Evolutionary conservation across 2,113 vertebrate species (phyloP), one percentile per base, ranked within the genome.

Genomic region (Chaenogobius annularis): DNA sequence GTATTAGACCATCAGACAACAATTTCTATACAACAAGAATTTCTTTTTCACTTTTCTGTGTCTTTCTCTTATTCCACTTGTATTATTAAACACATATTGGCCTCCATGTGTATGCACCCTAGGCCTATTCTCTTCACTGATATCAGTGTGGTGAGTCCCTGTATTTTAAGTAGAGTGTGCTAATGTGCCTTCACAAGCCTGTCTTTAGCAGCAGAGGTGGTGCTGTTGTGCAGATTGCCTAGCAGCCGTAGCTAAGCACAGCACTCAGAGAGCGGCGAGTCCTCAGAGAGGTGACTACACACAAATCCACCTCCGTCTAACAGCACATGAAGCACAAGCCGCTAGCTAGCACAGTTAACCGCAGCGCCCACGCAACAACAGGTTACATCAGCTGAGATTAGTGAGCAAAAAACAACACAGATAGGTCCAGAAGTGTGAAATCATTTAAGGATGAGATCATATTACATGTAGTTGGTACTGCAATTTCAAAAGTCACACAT

Each of bases 211-310:
- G 79, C 69, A 75, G 68, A 56, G 58, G 75, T 44, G 20, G 67
- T 46, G 54, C 11, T 19, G 43, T 12, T 17, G 64, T 7, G 46
- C 63, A 71, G 78, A 87, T 83, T 88, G 86, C 85, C 63, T 88
- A 89, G 84, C 81, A 89, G 86, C 87, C 1, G 82, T 87, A 77
- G 78, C 75, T 83, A 88, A 85, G 84, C 83, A 81, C 68, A 81
- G 78, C 78, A 89, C 88, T 91, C 83, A 88, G 72, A 80, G 77
- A 80, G 81, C 66, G 77, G 78, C 72, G 75, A 59, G 74, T 87
- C 81, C 80, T 69, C 64, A 80, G 69, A 82, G 85, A 84, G 81
- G 70, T 77, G 22, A 84, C 71, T 84, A 66, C 75, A 0, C 40
- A 68, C 68, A 78, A 79, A 82, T 70, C 73, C 76, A 73, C 78